Evolutionary conservation across 2,113 vertebrate genomes (phyloP), one percentile per base, ranked within the genome.

Genomic region (Edolisoma coerulescens): DNA sequence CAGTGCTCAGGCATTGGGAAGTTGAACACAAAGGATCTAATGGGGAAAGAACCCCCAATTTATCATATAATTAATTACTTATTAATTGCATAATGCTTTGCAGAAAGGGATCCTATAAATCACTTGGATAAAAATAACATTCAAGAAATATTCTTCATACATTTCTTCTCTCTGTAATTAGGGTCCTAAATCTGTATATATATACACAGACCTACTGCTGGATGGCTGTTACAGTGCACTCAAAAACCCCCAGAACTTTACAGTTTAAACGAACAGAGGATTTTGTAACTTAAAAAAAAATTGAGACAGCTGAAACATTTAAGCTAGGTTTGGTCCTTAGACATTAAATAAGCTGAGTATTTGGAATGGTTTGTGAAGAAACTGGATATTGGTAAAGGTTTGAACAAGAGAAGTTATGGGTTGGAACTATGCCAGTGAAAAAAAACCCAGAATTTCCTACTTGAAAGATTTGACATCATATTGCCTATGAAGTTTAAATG

Each of bases 201-300:
- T 7, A 1, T n/a, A 35, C 10, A 67, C 19, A 65, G 2, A 4
- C 9, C 18, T 87, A 24, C 5, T 86, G 14, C 50, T 81, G 22
- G 6, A 20, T 91, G 28, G 7, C 8, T 65, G 24, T 32, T 77
- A 67, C 4, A 35, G 27, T 13, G 24, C 16, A 59, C 10, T 8
- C 6, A 23, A 61, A 84, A 47, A 2, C 0, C 1, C 1, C 1
- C 4, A 53, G 16, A 80, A 45, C 8, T 15, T 73, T 50, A 16
- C 14, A n/a, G 15, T 70, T 77, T 54, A 13, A 94, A 54, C 42
- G 3, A 64, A n/a, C 3, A 74, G 20, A 71, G 12, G 12, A 16
- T 7, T 54, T 33, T 74, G 7, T 49, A 44, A 32, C 5, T 1
- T 8, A 18, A 13, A 32, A 45, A 45, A 22, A 65, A 47, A 17